Evolutionary conservation across 2,113 vertebrate species (phyloP), one percentile per base, ranked within the genome.

Genomic region (Paramormyrops kingsleyae): DNA sequence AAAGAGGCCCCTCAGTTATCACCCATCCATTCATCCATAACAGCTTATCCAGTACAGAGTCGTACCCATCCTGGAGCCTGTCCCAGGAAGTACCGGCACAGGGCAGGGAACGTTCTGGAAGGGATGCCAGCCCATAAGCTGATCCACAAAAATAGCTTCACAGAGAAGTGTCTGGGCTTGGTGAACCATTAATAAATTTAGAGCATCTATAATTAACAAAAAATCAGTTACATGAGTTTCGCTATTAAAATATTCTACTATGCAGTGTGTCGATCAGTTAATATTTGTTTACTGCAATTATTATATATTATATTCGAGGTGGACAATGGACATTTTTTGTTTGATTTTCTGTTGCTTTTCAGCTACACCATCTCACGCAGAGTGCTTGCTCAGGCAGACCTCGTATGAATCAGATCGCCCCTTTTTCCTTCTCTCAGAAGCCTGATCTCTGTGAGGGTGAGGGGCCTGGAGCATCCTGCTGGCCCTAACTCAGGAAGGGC

Each of bases 11-110:
- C 27, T 77, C 13, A 35, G 31, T 77, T 77, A 39, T 77, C 70
- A 77, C 15, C 74, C 74, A 80, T 80, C 74, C 74, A 80, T 80
- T 80, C 74, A 80, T 80, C 74, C 74, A 80, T 80, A 31, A 70
- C 62, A 70, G 62, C 62, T 19, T 7, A 35, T 77, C 31, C 70
- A 77, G 35, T 77, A n/a, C 70, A 39, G 31, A 17, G 35, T 80
- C 35, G 15, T 21, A 80, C 7, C 5, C 35, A 74, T 80, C 74
- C 74, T 80, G 74, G 31, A 80, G 74, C 15, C 2, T 13, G 10
- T 31, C 62, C 27, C 62, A 31, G 62, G 62, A 70, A 70, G 62
- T 5, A 31, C 27, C 10, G 27, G 74, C 74, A 80, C n/a, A 42
- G n/a, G 13, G 74, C 17, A 80, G 74, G 74, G 31, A 42, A 80